Conservation (phyloP, 2,113 vertebrate genomes). For the Eulemur macaco region DNA sequence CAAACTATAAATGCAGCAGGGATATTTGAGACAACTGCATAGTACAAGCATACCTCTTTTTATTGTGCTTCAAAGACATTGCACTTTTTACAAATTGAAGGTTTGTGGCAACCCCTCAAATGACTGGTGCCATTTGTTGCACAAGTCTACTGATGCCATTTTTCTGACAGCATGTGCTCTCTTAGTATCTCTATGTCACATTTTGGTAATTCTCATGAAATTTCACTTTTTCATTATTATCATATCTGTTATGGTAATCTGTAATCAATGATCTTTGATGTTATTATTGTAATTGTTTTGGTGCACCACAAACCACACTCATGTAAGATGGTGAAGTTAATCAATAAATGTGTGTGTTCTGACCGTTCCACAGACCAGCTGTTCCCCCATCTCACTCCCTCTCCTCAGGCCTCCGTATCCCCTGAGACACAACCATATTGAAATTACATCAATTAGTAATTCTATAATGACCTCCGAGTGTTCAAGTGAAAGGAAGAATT, state of each 20-base stretch:
- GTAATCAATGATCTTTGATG: not conserved
- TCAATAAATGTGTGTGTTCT: too few relatives aligned
- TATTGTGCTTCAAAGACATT: not conserved
- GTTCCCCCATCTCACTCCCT: too few relatives aligned
- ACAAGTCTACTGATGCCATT: not conserved
- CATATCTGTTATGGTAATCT: not conserved
- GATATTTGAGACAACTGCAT: constrained; percentile 76
- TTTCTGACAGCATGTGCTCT: not conserved
- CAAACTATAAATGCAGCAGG: constrained; percentile 64
- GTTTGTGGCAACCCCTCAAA: not conserved
- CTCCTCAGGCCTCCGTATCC: too few relatives aligned
- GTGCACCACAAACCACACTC: too few relatives aligned
- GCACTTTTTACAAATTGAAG: not conserved
- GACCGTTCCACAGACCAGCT: too few relatives aligned
- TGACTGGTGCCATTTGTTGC: too few relatives aligned
- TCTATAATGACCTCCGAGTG: not conserved
- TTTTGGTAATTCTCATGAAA: not conserved
- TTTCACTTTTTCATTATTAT: not conserved
- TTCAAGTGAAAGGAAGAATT: not conserved
- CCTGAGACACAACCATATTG: too few relatives aligned
- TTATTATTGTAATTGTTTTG: not conserved
- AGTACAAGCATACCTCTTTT: not conserved
- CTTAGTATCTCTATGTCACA: not conserved
- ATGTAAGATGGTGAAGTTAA: too few relatives aligned
- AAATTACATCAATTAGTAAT: too few relatives aligned